Percentiles rank a stretch among this genome's conserved stretches.
These are phyloP conservation scores for Poicephalus gulielmi DNA, from an alignment of 2,113 vertebrate genomes.

Conservation along the genomic window DNA sequence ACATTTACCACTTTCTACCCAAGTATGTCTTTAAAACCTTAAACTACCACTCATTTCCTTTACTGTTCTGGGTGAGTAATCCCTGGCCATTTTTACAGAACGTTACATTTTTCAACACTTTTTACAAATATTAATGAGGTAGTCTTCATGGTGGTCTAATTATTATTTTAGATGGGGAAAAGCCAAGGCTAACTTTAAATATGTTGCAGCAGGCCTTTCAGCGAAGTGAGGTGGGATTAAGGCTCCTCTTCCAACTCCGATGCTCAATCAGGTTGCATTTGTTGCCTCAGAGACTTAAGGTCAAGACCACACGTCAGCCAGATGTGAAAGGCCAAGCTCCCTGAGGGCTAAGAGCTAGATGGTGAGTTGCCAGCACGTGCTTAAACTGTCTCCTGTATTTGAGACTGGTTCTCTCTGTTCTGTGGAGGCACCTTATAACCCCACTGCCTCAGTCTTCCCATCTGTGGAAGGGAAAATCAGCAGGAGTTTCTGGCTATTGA, in stretches of 20 bases:
- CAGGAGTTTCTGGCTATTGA: background rate
- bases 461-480: background rate
- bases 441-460: background rate
- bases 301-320: background rate
- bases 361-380: rapidly evolving
- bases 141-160: background rate
- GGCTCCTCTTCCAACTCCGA: background rate
- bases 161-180: slow-evolving; percentile 28
- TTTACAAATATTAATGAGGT: background rate
- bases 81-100: background rate
- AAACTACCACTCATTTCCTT: background rate
- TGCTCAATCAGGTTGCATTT: background rate
- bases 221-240: background rate
- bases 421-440: background rate
- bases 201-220: background rate
- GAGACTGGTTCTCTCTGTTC: background rate
- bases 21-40: background rate
- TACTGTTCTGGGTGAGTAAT: background rate
- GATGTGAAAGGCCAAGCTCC: background rate
- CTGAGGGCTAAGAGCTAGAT: background rate
- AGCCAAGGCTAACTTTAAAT: slow-evolving; percentile 18
- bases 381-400: background rate
- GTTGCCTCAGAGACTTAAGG: background rate
- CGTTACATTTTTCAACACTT: slow-evolving; percentile 27
- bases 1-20: background rate